Evolutionary conservation across 2,797 vertebrate species (phyloP), one percentile per base, ranked within the genome.

Genomic region (Serranus cabrilla): DNA sequence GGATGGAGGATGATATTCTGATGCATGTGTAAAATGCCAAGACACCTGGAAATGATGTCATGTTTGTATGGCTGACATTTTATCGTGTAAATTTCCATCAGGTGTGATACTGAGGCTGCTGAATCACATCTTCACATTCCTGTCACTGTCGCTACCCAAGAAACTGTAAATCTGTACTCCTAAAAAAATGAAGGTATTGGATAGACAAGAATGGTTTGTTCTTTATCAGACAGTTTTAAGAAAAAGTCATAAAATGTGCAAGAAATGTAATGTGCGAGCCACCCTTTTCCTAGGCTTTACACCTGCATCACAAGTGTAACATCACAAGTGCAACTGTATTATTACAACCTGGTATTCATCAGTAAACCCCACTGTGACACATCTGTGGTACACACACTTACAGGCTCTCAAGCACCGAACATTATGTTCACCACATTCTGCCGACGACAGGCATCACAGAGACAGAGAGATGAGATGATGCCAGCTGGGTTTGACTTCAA

Each of bases 61-160:
- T 20, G n/a, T n/a, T 61, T 45, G 2, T 14, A 5, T 21, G 57
- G 27, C 25, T 74, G 37, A 52, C 12, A 69, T 63, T 57, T 73
- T 27, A 42, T 27, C 16, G 18, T 52, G 14, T 18, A 9, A 25
- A 39, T 46, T 45, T 39, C 1, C 18, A 42, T 1, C 20, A 21
- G 12, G n/a, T 60, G 13, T 39, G 37, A 54, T 8, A 11, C 6
- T 18, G 0, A 39, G 5, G 54, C 10, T 31, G 21, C 52, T 25
- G 37, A n/a, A 25, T 42, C 34, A 34, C 34, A 16, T 52, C 40
- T 20, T 2, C 40, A 54, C 49, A 55, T 12, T 56, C 17, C 8
- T 45, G 11, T 39, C 12, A 47, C 12, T 45, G 11, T 52, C 18
- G 17, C 34, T 11, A 17, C 5, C 31, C 52, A 37, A 18, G 4